Evolutionary conservation across 2,888 invertebrate genomes (phyloP).

Genomic region (Malthinus flaveolus): DNA sequence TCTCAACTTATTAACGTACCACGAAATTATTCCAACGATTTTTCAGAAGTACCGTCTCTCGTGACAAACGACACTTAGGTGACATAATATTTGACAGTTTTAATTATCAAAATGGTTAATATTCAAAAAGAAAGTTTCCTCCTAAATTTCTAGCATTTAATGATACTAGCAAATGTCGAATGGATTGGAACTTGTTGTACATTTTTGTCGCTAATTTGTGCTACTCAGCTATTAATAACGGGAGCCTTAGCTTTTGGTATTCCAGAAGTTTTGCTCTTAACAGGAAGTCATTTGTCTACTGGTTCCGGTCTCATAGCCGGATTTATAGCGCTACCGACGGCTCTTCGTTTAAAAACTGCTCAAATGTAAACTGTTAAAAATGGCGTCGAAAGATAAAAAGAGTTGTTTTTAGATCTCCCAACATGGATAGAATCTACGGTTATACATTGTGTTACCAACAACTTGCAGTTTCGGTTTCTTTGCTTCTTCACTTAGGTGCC

Average conservation of each 20-base stretch:
- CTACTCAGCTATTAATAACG: constrained; percentile 55
- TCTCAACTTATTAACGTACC: too few relatives aligned
- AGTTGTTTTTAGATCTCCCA: constrained; percentile 29
- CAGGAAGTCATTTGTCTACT: constrained; percentile 35
- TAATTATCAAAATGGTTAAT: too few relatives aligned
- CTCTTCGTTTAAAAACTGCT: constrained; percentile 36
- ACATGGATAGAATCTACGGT: constrained; percentile 35
- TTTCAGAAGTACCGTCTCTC: not conserved
- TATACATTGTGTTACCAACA: constrained; percentile 40
- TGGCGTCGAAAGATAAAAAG: not conserved
- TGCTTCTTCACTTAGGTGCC: constrained; percentile 29
- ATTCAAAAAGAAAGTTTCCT: not conserved
- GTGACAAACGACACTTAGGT: constrained; percentile 12
- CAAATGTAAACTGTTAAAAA: constrained; percentile 27
- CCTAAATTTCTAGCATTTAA: not conserved
- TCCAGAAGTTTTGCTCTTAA: constrained; percentile 34
- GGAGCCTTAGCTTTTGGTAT: constrained; percentile 47
- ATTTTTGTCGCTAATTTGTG: constrained; percentile 51
- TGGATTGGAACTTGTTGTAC: constrained; percentile 35
- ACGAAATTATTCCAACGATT: too few relatives aligned
- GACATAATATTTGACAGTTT: too few relatives aligned
- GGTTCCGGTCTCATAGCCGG: constrained; percentile 36
- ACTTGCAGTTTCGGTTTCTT: constrained; percentile 35
- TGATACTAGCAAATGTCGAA: constrained; percentile 30
- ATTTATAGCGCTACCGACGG: constrained; percentile 39